Base-by-base conservation (phyloP, 2,888 invertebrate genomes). In the Orthosia gothica region DNA sequence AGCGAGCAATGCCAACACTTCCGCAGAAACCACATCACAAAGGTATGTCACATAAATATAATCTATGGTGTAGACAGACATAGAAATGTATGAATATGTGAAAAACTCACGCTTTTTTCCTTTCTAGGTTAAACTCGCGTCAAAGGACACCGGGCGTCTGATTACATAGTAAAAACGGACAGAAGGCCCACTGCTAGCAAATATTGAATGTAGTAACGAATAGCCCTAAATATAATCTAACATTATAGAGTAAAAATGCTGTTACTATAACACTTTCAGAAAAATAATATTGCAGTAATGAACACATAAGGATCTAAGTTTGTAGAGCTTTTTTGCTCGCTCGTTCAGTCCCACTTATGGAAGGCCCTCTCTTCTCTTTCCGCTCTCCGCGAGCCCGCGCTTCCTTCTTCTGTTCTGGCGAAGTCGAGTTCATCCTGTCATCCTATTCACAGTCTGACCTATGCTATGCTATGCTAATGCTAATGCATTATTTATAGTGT, bases 71-170 rank as follows among this genome's bases (percentile, higher is more conserved):
- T 54, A 40, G 55, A 66, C 79, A 65, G 32, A 52, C 63, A 55
- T 55, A 20, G 1, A 67, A 50, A 23, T 58, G 20, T 59, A 69
- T 52, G 57, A 26, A 54, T 55, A 62, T 74, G 18, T 61, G 69
- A 45, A 54, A 49, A 69, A 69, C 69, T 71, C 71, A 63, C 70
- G 71, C 62, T 71, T 82, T 74, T 82, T 74, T 79, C 66, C 5
- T 82, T 79, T 82, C 74, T 82, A 61, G 74, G 79, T 79, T 82
- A 82, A 82, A 82, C 74, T 68, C 65, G 61, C 74, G 70, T 74
- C 82, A 79, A 74, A 82, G 82, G 69, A 82, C 64, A 13, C 74
- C 47, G 26, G 68, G 57, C 65, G 52, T 63, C 69, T 57, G 58
- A 54, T 59, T 61, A 32, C 66, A 59, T 0, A 12, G 23, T 5